Percentiles rank a stretch among this genome's conserved stretches.
Evolutionary conservation across 2,113 vertebrate genomes (phyloP).

Genomic region (Antigone vipio): DNA sequence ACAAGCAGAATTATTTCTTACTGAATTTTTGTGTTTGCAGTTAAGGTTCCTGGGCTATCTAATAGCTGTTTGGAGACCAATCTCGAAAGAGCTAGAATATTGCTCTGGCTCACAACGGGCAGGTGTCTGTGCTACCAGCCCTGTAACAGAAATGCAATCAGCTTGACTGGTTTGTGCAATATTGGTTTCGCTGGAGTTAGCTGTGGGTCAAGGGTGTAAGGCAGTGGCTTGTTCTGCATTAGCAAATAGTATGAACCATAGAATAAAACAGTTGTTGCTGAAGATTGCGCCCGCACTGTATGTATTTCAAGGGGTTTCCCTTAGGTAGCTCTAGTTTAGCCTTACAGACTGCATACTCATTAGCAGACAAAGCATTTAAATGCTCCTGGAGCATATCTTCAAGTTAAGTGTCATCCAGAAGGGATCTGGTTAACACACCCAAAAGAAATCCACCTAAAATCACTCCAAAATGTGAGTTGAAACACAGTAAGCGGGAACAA

Average conservation of each 20-base stretch:
- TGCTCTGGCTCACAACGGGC: neutral
- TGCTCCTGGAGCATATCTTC: neutral
- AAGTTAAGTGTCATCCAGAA: neutral
- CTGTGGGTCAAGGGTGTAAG: neutral
- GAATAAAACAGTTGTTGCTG: neutral
- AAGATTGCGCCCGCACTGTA: neutral
- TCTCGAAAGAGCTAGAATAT: neutral
- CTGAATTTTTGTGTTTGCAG: neutral
- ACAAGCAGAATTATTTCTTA: neutral
- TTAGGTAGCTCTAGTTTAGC: neutral
- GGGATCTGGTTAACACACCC: neutral
- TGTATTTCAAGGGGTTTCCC: neutral
- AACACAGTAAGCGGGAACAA: neutral
- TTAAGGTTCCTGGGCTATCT: neutral
- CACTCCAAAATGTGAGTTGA: neutral
- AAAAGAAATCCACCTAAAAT: neutral
- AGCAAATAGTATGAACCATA: neutral
- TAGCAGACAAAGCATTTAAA: neutral
- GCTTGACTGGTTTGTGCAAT: neutral
- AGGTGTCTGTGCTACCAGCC: neutral
- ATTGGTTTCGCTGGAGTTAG: neutral
- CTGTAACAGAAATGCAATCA: neutral
- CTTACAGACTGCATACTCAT: neutral
- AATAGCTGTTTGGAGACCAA: constrained; percentile 9
- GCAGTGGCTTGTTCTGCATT: neutral